Conservation (phyloP, 2,113 vertebrate species). For the Erythrolamprus reginae region DNA sequence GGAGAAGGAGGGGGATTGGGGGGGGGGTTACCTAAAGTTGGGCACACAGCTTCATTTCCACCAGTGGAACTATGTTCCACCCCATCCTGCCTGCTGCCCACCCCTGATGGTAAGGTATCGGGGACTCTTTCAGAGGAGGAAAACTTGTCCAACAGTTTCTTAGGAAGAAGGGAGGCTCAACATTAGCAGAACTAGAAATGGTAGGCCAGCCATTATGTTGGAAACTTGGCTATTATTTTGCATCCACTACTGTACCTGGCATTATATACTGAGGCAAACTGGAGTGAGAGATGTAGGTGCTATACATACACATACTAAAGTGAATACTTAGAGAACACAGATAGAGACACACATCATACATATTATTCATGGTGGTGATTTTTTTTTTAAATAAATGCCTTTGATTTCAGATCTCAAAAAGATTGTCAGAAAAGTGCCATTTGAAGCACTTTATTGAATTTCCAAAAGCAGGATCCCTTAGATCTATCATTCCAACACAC, state of each 20-base stretch:
- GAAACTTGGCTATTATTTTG: background rate
- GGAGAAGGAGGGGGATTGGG: too few relatives aligned
- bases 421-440: background rate
- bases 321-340: background rate
- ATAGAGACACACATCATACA: background rate
- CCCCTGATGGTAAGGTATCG: too few relatives aligned
- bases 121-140: too few relatives aligned
- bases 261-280: background rate
- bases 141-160: background rate
- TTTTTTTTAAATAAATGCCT: background rate
- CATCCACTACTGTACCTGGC: background rate
- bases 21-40: too few relatives aligned
- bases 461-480: background rate
- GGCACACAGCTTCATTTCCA: too few relatives aligned
- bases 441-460: background rate
- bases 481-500: background rate
- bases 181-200: background rate
- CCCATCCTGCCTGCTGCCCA: too few relatives aligned
- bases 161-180: too few relatives aligned
- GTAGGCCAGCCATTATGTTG: background rate
- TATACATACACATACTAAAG: background rate
- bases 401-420: background rate
- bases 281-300: background rate
- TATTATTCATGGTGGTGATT: background rate
- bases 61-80: too few relatives aligned